A percentile compares a stretch with the other conserved stretches of the same genome.
These are phyloP conservation scores for Cerceris rybyensis DNA, from an alignment of 2,888 invertebrate species.

Conservation along the genomic window DNA sequence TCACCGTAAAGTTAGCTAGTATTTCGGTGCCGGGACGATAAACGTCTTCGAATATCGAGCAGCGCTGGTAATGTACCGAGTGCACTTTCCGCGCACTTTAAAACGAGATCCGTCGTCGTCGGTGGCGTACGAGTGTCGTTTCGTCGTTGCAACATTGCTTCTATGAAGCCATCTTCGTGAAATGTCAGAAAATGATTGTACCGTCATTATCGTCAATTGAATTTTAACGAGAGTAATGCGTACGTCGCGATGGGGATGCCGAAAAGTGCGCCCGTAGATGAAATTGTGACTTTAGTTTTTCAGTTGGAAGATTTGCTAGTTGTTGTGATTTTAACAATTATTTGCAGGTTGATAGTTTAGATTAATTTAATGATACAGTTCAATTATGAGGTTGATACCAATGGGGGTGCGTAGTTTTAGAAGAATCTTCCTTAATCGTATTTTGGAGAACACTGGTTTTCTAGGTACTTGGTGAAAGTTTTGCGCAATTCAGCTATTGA, in stretches of 20 bases:
- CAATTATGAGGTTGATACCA: too few species aligned
- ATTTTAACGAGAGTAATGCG: neutral
- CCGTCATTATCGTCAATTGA: constrained; percentile 18
- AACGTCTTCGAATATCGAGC: constrained; percentile 15
- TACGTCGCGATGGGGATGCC: neutral
- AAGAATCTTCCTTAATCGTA: too few species aligned
- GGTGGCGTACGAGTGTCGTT: neutral
- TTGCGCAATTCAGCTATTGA: too few species aligned
- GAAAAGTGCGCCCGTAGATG: neutral
- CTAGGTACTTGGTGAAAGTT: too few species aligned
- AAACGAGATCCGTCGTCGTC: neutral
- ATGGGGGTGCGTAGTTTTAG: too few species aligned
- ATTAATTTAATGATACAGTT: too few species aligned
- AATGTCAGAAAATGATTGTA: constrained; percentile 19
- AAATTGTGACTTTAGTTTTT: neutral
- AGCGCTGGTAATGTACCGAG: neutral
- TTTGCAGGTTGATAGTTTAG: too few species aligned
- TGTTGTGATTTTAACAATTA: too few species aligned
- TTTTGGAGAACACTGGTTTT: too few species aligned
- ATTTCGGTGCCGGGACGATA: constrained; percentile 36
- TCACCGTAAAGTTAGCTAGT: constrained; percentile 29
- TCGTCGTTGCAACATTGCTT: neutral
- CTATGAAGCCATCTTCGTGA: constrained; percentile 4
- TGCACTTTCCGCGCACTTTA: constrained; percentile 1
- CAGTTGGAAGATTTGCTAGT: too few species aligned